These are phyloP conservation scores for Tamandua tetradactyla DNA, from an alignment of 2,797 vertebrate genomes.

Conservation along the genomic window DNA sequence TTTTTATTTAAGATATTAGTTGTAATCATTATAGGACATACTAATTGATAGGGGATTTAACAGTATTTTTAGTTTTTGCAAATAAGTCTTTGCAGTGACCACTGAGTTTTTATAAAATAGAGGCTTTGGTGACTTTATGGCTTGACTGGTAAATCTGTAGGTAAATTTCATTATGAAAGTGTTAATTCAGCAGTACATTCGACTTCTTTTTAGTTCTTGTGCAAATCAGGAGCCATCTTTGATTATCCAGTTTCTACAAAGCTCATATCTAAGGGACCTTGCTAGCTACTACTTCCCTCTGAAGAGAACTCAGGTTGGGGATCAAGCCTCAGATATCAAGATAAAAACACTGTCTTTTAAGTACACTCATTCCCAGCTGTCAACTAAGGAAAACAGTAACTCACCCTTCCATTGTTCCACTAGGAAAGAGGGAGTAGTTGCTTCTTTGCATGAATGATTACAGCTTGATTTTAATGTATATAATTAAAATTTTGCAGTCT, in stretches of 20 bases:
- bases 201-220: not conserved
- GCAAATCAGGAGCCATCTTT: not conserved
- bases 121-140: not conserved
- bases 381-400: not conserved
- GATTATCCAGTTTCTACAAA: conserved; percentile 11
- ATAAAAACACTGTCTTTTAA: not conserved
- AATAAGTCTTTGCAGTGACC: not conserved
- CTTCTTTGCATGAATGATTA: not conserved
- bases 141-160: not conserved
- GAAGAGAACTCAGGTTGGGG: not conserved
- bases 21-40: not conserved
- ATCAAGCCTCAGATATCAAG: not conserved
- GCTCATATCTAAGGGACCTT: not conserved
- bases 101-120: not conserved
- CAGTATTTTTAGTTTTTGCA: conserved; percentile 1
- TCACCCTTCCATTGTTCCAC: not conserved
- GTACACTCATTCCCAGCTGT: not conserved
- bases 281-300: not conserved
- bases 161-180: conserved; percentile 21
- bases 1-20: not conserved
- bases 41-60: not conserved
- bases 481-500: not conserved
- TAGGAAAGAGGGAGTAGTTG: not conserved
- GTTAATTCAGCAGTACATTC: not conserved
- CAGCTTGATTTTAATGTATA: not conserved